Evolutionary conservation across 2,113 vertebrate genomes (phyloP).

Genomic region (Microtus montanus): DNA sequence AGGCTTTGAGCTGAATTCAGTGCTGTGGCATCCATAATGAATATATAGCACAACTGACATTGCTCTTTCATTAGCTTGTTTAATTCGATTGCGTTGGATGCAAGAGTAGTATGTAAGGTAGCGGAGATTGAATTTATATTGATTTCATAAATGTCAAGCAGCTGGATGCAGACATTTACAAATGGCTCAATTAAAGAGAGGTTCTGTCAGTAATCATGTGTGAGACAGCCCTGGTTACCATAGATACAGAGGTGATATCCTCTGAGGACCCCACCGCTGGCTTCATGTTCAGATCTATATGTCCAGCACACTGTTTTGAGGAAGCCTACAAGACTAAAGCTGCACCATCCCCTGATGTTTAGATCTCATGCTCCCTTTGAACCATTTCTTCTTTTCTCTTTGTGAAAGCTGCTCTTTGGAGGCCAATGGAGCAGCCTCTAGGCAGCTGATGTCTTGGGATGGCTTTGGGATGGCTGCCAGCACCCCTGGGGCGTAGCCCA

Average conservation of each 20-base stretch:
- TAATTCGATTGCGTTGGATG: no score
- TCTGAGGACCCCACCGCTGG: neutral
- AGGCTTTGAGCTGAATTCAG: fast-evolving
- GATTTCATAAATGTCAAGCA: neutral
- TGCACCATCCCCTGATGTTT: neutral
- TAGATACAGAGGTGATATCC: neutral
- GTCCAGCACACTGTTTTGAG: neutral
- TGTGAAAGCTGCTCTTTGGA: neutral
- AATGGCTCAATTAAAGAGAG: neutral
- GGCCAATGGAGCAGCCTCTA: neutral
- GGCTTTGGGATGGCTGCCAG: fast-evolving
- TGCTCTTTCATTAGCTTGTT: neutral
- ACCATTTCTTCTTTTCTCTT: neutral
- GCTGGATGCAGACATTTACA: neutral
- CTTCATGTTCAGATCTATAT: neutral
- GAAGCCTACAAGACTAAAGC: neutral
- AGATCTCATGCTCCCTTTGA: neutral
- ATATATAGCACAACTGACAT: fast-evolving
- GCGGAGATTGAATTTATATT: neutral
- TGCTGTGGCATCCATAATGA: fast-evolving
- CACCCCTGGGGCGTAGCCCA: fast-evolving
- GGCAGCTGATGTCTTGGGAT: neutral
- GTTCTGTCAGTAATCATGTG: fast-evolving
- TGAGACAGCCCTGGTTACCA: fast-evolving
- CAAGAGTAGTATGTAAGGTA: neutral